phyloP scores from a whole-genome alignment of 1,140 invertebrate genomes.

The Asbolus verrucosus region DNA sequence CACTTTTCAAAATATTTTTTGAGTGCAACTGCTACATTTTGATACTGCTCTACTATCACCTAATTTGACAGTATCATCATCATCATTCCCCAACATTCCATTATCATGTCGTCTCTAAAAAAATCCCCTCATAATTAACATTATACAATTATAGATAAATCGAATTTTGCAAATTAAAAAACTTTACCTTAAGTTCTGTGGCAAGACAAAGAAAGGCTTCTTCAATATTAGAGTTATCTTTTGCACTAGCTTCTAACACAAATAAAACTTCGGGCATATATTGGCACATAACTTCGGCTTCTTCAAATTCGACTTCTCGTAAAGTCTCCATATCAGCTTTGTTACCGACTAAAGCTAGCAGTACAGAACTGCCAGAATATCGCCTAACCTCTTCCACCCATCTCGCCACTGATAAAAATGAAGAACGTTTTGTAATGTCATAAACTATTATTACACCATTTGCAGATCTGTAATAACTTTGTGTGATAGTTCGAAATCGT shows the following conservation, averaged over 20 bases:
- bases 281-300: constrained; percentile 86
- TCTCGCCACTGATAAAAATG: constrained; percentile 88
- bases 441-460: constrained; percentile 95
- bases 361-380: constrained; percentile 91
- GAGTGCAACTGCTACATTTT: constrained; percentile 61
- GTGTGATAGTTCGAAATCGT: constrained; percentile 91
- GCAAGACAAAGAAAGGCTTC: constrained; percentile 91
- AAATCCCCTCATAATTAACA: no score
- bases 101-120: constrained; percentile 76
- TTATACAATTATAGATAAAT: no score
- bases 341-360: constrained; percentile 91
- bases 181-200: constrained; percentile 83
- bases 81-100: constrained; percentile 69
- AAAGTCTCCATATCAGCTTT: constrained; percentile 88
- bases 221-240: constrained; percentile 94
- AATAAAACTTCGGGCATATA: constrained; percentile 87
- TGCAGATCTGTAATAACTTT: constrained; percentile 94
- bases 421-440: constrained; percentile 92
- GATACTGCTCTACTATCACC: constrained; percentile 67
- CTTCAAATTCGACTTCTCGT: constrained; percentile 85
- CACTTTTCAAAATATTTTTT: constrained; percentile 50
- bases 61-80: constrained; percentile 72
- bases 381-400: constrained; percentile 94
- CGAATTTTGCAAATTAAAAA: no score
- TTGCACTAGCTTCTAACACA: constrained; percentile 92